These are phyloP conservation scores for Drosophila paranaensis DNA, from an alignment of 2,888 invertebrate genomes.

Conservation along the genomic window DNA sequence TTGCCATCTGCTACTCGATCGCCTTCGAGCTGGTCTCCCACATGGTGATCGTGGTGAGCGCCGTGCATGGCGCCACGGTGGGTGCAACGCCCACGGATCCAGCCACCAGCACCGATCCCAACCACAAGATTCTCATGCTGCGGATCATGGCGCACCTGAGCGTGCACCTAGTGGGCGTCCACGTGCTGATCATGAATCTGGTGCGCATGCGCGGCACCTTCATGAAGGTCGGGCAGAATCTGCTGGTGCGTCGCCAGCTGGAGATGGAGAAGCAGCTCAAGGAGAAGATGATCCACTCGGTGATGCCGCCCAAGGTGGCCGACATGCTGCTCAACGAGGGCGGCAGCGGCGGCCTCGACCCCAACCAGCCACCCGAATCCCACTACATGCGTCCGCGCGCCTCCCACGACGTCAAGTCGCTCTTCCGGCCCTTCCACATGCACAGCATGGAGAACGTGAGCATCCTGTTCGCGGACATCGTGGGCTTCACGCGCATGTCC, in stretches of 20 bases:
- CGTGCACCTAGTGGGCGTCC: slow-evolving; percentile 96
- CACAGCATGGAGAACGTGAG: slow-evolving; percentile 98
- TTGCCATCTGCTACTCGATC: slow-evolving; percentile 93
- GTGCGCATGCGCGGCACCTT: slow-evolving; percentile 97
- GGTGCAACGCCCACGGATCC: background rate
- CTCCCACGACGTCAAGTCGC: slow-evolving; percentile 88
- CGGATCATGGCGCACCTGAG: slow-evolving; percentile 93
- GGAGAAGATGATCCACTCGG: slow-evolving; percentile 98
- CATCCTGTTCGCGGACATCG: slow-evolving; percentile 98
- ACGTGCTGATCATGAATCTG: slow-evolving; percentile 96
- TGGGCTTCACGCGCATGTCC: slow-evolving; percentile 98
- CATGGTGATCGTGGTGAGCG: slow-evolving; percentile 84
- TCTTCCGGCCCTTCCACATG: slow-evolving; percentile 98
- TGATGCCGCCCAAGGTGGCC: slow-evolving; percentile 98
- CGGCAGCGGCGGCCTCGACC: slow-evolving; percentile 79
- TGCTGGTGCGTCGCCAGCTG: slow-evolving; percentile 94
- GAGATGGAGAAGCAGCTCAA: slow-evolving; percentile 97
- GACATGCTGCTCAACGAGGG: slow-evolving; percentile 93
- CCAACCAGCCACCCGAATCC: slow-evolving; percentile 65
- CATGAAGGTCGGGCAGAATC: slow-evolving; percentile 97
- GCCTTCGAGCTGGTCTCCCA: slow-evolving; percentile 91
- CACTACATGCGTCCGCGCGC: slow-evolving; percentile 80
- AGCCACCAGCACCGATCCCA: slow-evolving; percentile 84
- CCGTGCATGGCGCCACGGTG: slow-evolving; percentile 82
- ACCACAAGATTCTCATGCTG: slow-evolving; percentile 87